phyloP scores from a whole-genome alignment of 2,797 vertebrate species.

The Oryzias dopingdopingensis region DNA sequence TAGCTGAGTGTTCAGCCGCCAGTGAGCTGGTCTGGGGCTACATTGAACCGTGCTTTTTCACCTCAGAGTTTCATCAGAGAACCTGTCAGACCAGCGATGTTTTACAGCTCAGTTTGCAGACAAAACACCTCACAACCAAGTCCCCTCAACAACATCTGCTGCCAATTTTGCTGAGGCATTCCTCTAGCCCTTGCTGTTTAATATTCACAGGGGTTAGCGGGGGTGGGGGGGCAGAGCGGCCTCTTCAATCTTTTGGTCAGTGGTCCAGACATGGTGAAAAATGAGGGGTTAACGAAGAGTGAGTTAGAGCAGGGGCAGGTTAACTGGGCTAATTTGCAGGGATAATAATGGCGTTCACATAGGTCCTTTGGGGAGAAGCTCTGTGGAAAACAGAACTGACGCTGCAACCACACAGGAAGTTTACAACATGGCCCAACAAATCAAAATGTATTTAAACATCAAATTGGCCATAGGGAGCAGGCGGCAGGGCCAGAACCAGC shows the following conservation, averaged over 20 bases:
- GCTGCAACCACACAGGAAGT: constrained; percentile 78
- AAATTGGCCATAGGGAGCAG: constrained; percentile 58
- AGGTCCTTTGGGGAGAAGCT: constrained; percentile 63
- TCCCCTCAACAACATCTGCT: constrained; percentile 78
- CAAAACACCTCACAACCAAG: constrained; percentile 76
- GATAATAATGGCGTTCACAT: constrained; percentile 73
- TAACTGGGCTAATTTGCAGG: constrained; percentile 76
- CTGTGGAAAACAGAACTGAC: constrained; percentile 65
- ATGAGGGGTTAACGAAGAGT: constrained; percentile 76
- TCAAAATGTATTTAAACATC: constrained; percentile 79
- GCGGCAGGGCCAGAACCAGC: constrained; percentile 56
- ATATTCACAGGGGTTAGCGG: constrained; percentile 77
- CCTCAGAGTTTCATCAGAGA: constrained; percentile 55
- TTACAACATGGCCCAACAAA: constrained; percentile 72
- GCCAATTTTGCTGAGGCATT: constrained; percentile 78
- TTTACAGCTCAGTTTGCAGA: constrained; percentile 77
- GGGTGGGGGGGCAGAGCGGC: constrained; percentile 16
- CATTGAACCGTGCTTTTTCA: constrained; percentile 47
- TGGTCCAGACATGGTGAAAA: constrained; percentile 72
- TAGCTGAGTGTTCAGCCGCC: constrained; percentile 49
- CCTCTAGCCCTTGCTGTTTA: constrained; percentile 76
- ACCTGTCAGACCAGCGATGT: constrained; percentile 67
- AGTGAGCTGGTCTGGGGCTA: constrained; percentile 27
- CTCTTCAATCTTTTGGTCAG: constrained; percentile 43
- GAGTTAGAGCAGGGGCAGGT: constrained; percentile 64